A percentile compares a stretch with the other conserved stretches of the same genome.
Conservation (phyloP, 2,888 invertebrate species). For the Maniola hyperantus region DNA sequence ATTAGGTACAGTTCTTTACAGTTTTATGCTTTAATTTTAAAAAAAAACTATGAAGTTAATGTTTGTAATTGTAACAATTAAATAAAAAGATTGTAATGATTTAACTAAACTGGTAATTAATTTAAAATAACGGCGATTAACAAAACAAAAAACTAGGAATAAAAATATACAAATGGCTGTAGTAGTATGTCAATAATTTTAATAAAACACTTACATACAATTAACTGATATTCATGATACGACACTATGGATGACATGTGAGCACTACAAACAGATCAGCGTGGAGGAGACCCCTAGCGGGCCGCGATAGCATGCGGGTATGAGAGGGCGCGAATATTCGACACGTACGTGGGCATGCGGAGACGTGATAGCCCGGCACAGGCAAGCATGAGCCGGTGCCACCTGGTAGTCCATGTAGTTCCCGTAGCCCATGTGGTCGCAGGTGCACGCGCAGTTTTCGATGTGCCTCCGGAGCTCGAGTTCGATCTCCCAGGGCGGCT, state of each 20-base stretch:
- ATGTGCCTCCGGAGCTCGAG: constrained; percentile 94
- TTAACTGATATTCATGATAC: constrained; percentile 37
- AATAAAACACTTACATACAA: constrained; percentile 28
- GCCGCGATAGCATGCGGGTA: constrained; percentile 57
- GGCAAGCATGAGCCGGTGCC: constrained; percentile 77
- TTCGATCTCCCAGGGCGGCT: constrained; percentile 86
- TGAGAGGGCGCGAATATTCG: constrained; percentile 47
- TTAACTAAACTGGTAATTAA: no score
- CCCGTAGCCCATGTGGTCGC: constrained; percentile 97
- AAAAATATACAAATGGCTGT: constrained; percentile 36
- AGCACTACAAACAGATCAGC: constrained; percentile 59
- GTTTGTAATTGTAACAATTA: no score
- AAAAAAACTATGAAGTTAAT: background rate
- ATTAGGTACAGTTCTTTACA: no score
- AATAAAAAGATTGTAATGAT: no score
- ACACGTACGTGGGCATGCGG: constrained; percentile 80
- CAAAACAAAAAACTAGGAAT: constrained; percentile 26
- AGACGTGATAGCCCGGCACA: constrained; percentile 79
- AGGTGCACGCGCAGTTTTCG: constrained; percentile 93
- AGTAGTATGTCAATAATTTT: constrained; percentile 29
- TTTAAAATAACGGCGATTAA: no score
- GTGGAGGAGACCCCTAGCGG: constrained; percentile 57
- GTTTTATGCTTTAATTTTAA: background rate
- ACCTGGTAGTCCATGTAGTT: constrained; percentile 96
- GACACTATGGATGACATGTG: constrained; percentile 46